These are phyloP conservation scores for Megalurothrips usitatus DNA, from an alignment of 2,888 invertebrate species.

Conservation along the genomic window DNA sequence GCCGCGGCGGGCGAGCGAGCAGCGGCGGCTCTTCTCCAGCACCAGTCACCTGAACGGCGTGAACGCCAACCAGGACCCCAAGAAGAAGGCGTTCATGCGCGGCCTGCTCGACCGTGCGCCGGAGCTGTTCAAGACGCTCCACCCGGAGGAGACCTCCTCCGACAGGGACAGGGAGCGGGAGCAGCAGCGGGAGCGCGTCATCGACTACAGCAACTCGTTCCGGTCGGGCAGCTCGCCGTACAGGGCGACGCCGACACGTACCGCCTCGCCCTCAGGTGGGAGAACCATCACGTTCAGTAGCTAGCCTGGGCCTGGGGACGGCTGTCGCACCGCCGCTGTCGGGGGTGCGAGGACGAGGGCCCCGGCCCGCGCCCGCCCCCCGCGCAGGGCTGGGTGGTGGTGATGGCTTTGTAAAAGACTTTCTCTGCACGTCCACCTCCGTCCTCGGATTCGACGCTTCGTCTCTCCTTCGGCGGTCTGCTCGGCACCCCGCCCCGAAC, in stretches of 20 bases:
- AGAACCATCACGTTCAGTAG: constrained; percentile 22
- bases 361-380: no score
- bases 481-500: not conserved
- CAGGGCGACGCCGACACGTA: constrained; percentile 34
- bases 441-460: not conserved
- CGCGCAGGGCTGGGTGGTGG: not conserved
- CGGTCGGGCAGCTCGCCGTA: constrained; percentile 36
- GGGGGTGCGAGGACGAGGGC: no score
- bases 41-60: constrained; percentile 43
- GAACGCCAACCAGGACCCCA: constrained; percentile 51
- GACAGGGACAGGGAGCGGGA: constrained; percentile 44
- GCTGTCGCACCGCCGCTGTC: not conserved
- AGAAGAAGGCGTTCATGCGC: constrained; percentile 63
- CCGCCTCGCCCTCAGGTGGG: constrained; percentile 14
- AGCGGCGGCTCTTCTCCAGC: constrained; percentile 36
- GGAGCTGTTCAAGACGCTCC: constrained; percentile 65
- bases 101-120: constrained; percentile 66
- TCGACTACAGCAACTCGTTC: constrained; percentile 41
- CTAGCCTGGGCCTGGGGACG: not conserved
- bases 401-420: constrained; percentile 11
- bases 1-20: constrained; percentile 35
- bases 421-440: not conserved
- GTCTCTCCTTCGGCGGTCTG: not conserved
- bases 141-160: constrained; percentile 53
- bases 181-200: constrained; percentile 35